Evolutionary conservation across 1,140 invertebrate species (phyloP), one percentile per base, ranked within the genome.

Genomic region (Tetramorium alpestre): DNA sequence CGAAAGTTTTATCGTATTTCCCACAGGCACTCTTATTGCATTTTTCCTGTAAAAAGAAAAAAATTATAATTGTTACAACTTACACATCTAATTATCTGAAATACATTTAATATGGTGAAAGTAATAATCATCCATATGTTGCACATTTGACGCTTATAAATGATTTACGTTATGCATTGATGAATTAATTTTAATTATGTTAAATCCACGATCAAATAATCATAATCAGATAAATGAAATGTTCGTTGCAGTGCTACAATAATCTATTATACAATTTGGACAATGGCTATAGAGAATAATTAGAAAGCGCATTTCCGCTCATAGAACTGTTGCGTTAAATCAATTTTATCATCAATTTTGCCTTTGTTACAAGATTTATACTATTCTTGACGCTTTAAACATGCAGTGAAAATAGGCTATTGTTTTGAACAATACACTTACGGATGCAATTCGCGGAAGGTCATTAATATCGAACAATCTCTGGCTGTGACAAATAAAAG

Each of bases 401-500:
- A n/a, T 18, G 28, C n/a, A 22, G n/a, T 47, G 62, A 70, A 56
- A 81, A 70, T 41, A 69, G 6, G 10, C 38, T 5, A 84, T 85
- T 72, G 64, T 58, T 58, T 70, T 22, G 22, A 56, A 56, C 49
- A 70, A 81, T 70, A 65, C 82, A 93, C 94, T 94, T 92, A 94
- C 94, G 62, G 38, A 67, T 94, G 77, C 44, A 94, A 87, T 93
- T 93, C 91, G 84, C 93, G 94, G 91, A 96, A 96, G 38, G 96
- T 92, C 44, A 96, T 94, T 87, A 96, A 94, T 86, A 96, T 95
- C 0, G 96, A 96, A 86, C 96, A 96, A 91, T 96, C 96, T 87
- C 95, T 96, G 0, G 96, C 96, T 7, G 95, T 96, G 11, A 95
- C 93, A 41, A 95, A 96, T 44, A 96, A 86, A 69, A 96, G 92